phyloP scores from a whole-genome alignment of 2,888 invertebrate genomes.

The Tubulanus polymorphus region DNA sequence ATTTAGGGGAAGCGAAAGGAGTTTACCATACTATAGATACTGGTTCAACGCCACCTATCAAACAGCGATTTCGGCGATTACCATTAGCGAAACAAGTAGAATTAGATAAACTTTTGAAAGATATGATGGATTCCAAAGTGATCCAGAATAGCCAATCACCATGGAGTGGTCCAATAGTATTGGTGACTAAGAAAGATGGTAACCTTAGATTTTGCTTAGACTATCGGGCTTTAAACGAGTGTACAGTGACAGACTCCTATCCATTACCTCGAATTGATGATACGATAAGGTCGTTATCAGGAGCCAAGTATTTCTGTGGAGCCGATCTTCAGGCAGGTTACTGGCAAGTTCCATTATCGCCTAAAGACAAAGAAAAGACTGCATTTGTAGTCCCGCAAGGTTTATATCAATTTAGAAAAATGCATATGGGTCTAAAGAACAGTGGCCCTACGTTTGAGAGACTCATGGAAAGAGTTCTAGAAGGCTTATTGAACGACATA shows the following conservation, averaged over 20 bases:
- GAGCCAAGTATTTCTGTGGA: not conserved
- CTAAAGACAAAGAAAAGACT: conserved; percentile 4
- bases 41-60: not conserved
- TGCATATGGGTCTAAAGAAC: conserved; percentile 20
- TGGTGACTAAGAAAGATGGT: not conserved
- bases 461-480: conserved; percentile 19
- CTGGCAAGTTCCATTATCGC: not conserved
- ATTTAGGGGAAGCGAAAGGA: not conserved
- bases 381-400: not conserved
- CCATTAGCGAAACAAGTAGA: not conserved
- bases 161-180: not conserved
- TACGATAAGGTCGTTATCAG: not conserved
- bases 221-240: not conserved
- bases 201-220: not conserved
- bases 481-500: conserved; percentile 11
- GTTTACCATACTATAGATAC: not conserved
- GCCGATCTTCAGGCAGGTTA: conserved; percentile 9
- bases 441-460: conserved; percentile 16
- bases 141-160: not conserved
- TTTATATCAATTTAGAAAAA: conserved; percentile 17
- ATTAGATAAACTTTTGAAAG: not conserved
- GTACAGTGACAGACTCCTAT: conserved; percentile 4
- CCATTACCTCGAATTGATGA: conserved; percentile 10
- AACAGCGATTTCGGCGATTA: not conserved
- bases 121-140: not conserved